Percentiles rank a stretch among this genome's conserved stretches.
Conservation (phyloP, 2,797 vertebrate genomes). For the Cygnus olor region DNA sequence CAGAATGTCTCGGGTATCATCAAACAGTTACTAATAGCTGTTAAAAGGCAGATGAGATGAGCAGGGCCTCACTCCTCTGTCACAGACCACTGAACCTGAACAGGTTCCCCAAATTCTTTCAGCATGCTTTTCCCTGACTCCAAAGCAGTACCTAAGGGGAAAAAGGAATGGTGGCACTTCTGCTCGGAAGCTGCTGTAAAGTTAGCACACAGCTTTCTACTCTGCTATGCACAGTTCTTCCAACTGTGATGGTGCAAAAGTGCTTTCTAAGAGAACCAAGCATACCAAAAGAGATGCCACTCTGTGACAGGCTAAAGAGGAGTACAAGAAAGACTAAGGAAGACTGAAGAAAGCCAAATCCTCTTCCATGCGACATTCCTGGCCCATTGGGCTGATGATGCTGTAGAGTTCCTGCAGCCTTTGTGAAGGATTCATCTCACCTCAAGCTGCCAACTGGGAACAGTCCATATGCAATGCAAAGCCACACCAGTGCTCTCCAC, state of each 20-base stretch:
- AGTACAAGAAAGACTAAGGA: not conserved
- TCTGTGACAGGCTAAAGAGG: not conserved
- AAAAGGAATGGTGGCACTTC: not conserved
- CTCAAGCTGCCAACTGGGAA: not conserved
- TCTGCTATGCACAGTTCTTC: not conserved
- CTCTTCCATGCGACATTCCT: not conserved
- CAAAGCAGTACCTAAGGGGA: not conserved
- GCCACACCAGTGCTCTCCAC: not conserved
- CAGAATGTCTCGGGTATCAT: not conserved
- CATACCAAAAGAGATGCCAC: not conserved
- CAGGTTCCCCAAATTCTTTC: not conserved
- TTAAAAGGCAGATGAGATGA: not conserved
- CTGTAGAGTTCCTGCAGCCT: not conserved
- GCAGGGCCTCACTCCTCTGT: not conserved
- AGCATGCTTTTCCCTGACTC: not conserved
- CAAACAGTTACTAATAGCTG: not conserved
- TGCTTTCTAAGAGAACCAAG: not conserved
- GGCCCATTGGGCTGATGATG: not conserved
- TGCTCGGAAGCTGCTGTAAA: not conserved
- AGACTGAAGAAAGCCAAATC: not conserved
- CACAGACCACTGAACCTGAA: rapidly evolving
- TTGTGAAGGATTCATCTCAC: not conserved
- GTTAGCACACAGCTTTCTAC: not conserved
- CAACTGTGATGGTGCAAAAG: not conserved
- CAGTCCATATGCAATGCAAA: not conserved